These are phyloP conservation scores for Mobula birostris DNA, from an alignment of 2,113 vertebrate species.

Conservation along the genomic window DNA sequence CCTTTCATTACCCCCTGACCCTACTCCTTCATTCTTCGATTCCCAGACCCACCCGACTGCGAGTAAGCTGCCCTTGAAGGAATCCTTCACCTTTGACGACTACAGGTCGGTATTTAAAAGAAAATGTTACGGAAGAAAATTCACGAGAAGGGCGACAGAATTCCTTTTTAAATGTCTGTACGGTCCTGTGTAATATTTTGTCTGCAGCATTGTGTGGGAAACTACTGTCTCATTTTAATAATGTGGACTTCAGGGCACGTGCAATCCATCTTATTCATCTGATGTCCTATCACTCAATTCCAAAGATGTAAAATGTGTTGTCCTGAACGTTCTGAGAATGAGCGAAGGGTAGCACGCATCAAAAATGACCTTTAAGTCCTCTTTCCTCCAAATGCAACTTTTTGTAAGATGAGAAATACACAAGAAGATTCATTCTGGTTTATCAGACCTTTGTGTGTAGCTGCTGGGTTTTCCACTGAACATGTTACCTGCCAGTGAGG, in stretches of 20 bases:
- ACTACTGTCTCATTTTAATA: slow-evolving; percentile 13
- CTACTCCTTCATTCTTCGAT: slow-evolving; percentile 47
- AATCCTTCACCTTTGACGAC: slow-evolving; percentile 95
- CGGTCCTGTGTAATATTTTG: not conserved
- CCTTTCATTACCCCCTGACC: not conserved
- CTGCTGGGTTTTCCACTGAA: not conserved
- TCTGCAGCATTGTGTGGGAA: not conserved
- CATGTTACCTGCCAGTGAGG: not conserved
- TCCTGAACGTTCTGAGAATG: not conserved
- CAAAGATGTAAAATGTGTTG: not conserved
- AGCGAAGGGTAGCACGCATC: not conserved
- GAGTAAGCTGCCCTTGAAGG: slow-evolving; percentile 92
- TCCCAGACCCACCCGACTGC: slow-evolving; percentile 89
- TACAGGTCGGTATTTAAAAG: slow-evolving; percentile 81
- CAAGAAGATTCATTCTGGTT: not conserved
- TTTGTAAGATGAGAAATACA: not conserved
- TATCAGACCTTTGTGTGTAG: not conserved
- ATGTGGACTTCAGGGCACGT: not conserved
- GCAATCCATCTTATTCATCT: slow-evolving; percentile 2
- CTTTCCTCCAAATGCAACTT: not conserved
- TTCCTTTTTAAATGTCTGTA: not conserved
- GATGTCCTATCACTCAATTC: not conserved
- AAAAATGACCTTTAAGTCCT: not conserved
- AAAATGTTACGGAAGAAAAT: not conserved
- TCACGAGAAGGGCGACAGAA: not conserved